These are phyloP conservation scores for Loxodonta africana DNA, from an alignment of 2,113 vertebrate genomes.

Conservation along the genomic window DNA sequence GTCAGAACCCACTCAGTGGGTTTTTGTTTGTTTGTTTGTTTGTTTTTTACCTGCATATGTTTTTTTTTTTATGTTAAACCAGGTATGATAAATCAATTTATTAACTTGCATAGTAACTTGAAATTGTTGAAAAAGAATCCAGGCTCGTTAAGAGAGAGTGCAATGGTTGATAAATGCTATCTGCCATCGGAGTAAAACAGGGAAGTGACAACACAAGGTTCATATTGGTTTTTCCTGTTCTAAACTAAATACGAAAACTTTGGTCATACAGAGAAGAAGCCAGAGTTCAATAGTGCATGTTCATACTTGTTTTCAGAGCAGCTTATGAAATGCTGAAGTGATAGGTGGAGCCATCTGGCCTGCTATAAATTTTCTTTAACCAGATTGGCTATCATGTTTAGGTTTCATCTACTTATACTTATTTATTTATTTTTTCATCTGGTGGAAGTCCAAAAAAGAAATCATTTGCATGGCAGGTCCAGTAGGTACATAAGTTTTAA, in stretches of 20 bases:
- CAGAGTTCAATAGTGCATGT: neutral
- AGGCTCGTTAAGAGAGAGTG: neutral
- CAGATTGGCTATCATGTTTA: neutral
- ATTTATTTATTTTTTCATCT: neutral
- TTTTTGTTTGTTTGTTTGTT: no score
- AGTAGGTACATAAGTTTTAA: neutral
- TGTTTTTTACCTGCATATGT: no score
- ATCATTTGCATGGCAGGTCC: neutral
- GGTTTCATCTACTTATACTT: slow-evolving; percentile 5
- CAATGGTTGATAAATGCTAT: neutral
- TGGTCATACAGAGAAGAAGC: neutral
- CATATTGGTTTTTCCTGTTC: neutral
- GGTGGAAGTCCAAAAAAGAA: slow-evolving; percentile 16
- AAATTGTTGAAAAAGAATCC: slow-evolving; percentile 40
- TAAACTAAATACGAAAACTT: slow-evolving; percentile 23
- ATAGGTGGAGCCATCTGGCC: neutral
- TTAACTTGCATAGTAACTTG: neutral
- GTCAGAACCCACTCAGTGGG: no score
- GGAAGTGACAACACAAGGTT: neutral
- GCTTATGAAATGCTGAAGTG: slow-evolving; percentile 8
- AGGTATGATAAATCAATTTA: neutral
- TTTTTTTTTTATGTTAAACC: neutral
- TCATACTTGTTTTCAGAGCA: slow-evolving; percentile 8
- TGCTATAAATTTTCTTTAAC: neutral
- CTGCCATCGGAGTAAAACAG: neutral